Conservation (phyloP, 1,140 invertebrate genomes). For the Sinonovacula constricta region DNA sequence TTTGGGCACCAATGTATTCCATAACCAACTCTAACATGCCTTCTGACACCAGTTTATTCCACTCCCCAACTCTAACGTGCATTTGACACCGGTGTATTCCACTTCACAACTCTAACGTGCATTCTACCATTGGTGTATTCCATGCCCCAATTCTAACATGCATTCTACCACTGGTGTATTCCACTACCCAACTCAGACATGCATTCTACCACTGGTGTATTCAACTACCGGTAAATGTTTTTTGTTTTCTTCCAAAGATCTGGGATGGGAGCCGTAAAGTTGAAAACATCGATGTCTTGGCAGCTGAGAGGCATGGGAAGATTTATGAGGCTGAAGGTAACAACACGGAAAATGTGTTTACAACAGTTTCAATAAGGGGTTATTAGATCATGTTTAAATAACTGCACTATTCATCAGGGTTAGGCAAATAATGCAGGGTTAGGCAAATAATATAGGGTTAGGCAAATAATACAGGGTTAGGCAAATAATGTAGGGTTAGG, state of each 20-base stretch:
- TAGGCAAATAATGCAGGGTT: background rate
- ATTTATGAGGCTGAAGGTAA: constrained; percentile 72
- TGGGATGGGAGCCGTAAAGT: constrained; percentile 63
- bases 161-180: no score
- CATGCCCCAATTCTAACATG: no score
- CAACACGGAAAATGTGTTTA: constrained; percentile 1
- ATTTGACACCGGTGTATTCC: no score
- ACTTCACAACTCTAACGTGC: no score
- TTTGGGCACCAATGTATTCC: constrained; percentile 3
- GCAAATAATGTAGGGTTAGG: no score
- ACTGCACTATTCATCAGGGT: background rate
- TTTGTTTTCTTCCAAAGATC: constrained; percentile 59
- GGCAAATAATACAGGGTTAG: no score
- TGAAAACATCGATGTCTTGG: constrained; percentile 66
- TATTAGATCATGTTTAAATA: no score
- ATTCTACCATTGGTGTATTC: no score
- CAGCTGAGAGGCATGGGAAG: constrained; percentile 72
- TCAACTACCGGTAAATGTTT: background rate
- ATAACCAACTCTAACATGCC: background rate
- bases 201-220: no score
- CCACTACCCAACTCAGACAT: no score
- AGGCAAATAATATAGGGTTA: background rate
- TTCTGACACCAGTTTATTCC: background rate
- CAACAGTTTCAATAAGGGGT: background rate
- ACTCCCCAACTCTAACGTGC: no score